phyloP scores from a whole-genome alignment of 2,113 vertebrate genomes.

The Cyanocitta stelleri region DNA sequence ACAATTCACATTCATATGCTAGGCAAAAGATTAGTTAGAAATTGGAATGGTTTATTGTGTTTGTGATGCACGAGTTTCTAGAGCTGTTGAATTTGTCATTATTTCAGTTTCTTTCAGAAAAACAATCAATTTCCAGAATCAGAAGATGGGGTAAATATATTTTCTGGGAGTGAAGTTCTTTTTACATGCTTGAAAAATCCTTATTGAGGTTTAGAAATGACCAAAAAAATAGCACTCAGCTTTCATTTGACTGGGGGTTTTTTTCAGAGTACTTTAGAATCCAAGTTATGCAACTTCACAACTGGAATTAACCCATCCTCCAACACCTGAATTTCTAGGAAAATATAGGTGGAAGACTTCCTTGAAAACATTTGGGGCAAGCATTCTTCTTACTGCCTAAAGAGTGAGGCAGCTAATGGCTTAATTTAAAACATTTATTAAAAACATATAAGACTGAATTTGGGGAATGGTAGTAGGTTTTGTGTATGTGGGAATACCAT shows the following conservation, averaged over 20 bases:
- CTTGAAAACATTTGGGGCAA: background rate
- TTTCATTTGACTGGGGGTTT: rapidly evolving
- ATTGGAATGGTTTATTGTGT: background rate
- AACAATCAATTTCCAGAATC: background rate
- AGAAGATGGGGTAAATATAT: background rate
- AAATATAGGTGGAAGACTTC: background rate
- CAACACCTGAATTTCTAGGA: background rate
- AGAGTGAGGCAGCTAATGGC: background rate
- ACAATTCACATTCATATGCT: background rate
- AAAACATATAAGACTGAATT: background rate
- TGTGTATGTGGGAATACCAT: background rate
- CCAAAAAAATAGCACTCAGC: background rate
- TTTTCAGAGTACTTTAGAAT: background rate
- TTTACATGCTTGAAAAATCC: background rate
- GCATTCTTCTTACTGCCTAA: background rate
- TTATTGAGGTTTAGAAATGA: background rate
- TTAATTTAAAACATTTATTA: background rate
- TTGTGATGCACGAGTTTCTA: background rate
- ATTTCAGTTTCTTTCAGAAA: background rate
- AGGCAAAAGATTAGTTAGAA: background rate
- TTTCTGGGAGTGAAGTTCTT: background rate
- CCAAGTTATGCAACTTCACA: background rate
- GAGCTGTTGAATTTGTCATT: background rate
- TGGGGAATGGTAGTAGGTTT: background rate
- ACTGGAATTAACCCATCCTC: background rate